A percentile compares a stretch with the other conserved stretches of the same genome.
phyloP scores from a whole-genome alignment of 2,797 vertebrate species.

The Forpus xanthops region DNA sequence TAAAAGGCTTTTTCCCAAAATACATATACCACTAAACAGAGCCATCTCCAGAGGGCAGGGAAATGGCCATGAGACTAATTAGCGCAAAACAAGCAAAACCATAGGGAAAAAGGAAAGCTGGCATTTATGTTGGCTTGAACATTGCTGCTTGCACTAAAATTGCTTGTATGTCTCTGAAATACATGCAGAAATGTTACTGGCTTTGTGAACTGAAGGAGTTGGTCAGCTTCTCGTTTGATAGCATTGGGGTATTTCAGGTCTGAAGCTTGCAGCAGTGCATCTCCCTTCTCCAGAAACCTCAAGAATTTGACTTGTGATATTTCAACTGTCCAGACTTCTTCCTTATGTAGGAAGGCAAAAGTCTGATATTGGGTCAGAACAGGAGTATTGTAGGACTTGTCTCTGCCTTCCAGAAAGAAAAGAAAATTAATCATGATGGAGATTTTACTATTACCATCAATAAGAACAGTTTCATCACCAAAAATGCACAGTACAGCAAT shows the following conservation, averaged over 20 bases:
- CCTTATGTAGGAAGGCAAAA: background rate
- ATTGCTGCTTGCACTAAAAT: background rate
- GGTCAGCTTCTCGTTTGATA: background rate
- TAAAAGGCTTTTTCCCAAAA: constrained; percentile 41
- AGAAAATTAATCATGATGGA: background rate
- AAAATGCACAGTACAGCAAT: background rate
- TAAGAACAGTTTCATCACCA: constrained; percentile 29
- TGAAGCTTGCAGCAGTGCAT: background rate
- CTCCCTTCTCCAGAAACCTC: background rate
- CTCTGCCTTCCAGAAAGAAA: constrained; percentile 1
- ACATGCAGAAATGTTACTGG: background rate
- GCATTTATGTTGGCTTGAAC: background rate
- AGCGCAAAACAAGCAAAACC: background rate
- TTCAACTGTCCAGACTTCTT: background rate
- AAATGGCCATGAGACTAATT: constrained; percentile 44
- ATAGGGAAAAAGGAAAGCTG: background rate
- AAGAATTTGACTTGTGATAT: background rate
- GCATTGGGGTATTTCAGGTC: background rate
- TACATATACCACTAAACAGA: constrained; percentile 6
- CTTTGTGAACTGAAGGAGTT: background rate
- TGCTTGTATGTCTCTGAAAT: background rate
- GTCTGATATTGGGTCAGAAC: background rate
- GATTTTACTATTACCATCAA: background rate
- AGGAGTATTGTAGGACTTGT: background rate
- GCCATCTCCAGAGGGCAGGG: constrained; percentile 3